Conservation (phyloP, 92 coral and sea anemone species). For the Zoanthus solanderi region DNA sequence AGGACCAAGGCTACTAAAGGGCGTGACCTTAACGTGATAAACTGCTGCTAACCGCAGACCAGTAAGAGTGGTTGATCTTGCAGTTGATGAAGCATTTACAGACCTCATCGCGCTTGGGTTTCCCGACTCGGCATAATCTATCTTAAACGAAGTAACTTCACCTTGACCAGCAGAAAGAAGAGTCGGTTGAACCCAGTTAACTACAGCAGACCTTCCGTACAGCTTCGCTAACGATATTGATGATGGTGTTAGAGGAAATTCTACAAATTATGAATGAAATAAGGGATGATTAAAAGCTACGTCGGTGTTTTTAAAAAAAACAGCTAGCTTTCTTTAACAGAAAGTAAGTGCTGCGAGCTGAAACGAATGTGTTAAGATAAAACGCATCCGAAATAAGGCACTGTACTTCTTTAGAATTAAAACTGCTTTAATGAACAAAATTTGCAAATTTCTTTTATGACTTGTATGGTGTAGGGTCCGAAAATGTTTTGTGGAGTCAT, state of each 20-base stretch:
- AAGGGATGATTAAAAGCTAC: too few species aligned
- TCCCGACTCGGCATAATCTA: not conserved
- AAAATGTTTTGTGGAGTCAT: too few species aligned
- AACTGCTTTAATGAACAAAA: too few species aligned
- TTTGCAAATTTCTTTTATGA: too few species aligned
- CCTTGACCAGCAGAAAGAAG: not conserved
- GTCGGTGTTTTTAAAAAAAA: too few species aligned
- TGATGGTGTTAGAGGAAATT: slow-evolving; percentile 12
- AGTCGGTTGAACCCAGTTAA: slow-evolving; percentile 5
- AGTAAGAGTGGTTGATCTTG: not conserved
- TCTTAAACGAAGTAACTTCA: slow-evolving; percentile 7
- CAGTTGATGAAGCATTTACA: not conserved
- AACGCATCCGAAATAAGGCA: too few species aligned
- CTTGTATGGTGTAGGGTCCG: too few species aligned
- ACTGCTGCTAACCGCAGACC: slow-evolving; percentile 12
- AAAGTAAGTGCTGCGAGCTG: too few species aligned
- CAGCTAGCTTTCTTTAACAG: too few species aligned
- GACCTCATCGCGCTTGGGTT: not conserved
- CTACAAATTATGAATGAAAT: not conserved
- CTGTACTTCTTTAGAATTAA: too few species aligned
- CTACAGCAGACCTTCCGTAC: slow-evolving; percentile 11
- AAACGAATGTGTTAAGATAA: too few species aligned
- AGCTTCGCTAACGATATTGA: not conserved
- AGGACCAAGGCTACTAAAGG: not conserved
- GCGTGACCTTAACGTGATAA: slow-evolving; percentile 3